Evolutionary conservation across 2,113 vertebrate species (phyloP).

Genomic region (Ibidorhyncha struthersii): DNA sequence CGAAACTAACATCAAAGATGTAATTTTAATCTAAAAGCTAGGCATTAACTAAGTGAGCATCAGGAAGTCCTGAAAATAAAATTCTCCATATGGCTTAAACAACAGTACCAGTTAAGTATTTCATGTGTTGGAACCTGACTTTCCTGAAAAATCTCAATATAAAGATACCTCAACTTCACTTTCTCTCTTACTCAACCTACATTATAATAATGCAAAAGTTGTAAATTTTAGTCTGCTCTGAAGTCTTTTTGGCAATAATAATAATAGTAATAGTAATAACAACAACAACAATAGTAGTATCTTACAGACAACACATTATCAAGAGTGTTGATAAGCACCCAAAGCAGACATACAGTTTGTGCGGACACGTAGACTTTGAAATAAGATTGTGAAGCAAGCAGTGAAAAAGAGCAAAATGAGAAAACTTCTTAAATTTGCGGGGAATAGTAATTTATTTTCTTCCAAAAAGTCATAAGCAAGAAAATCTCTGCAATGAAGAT

Average conservation of each 20-base stretch:
- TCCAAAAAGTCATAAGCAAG: background rate
- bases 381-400: background rate
- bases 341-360: background rate
- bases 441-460: background rate
- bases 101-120: background rate
- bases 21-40: background rate
- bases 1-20: background rate
- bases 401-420: background rate
- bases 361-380: background rate
- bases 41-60: background rate
- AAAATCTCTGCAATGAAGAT: background rate
- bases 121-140: background rate
- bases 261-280: background rate
- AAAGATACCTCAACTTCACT: background rate
- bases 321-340: background rate
- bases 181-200: background rate
- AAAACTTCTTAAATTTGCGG: background rate
- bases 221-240: background rate
- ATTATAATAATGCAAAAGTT: background rate
- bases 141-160: background rate
- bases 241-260: background rate
- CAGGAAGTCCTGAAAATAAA: background rate
- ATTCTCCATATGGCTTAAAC: background rate
- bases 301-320: background rate
- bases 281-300: background rate